A percentile compares a stretch with the other conserved stretches of the same genome.
These are phyloP conservation scores for Dendrophyllia cribrosa DNA, from an alignment of 64 coral and sea anemone genomes.

Conservation along the genomic window DNA sequence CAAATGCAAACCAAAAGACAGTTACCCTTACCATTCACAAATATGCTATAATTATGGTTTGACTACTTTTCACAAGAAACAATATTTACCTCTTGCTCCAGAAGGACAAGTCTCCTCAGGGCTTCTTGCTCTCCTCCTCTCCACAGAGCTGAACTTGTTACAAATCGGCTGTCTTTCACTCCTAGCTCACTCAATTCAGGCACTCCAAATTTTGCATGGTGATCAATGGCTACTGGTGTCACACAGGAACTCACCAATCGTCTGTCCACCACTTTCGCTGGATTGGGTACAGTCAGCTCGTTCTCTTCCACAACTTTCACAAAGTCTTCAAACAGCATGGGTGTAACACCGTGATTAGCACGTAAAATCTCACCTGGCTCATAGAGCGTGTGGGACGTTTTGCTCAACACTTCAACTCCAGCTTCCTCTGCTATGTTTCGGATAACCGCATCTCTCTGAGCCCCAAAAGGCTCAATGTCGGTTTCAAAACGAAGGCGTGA, in stretches of 20 bases:
- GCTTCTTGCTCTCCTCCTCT: slow-evolving; percentile 61
- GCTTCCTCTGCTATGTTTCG: slow-evolving; percentile 43
- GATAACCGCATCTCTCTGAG: slow-evolving; percentile 49
- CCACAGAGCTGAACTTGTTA: slow-evolving; percentile 4
- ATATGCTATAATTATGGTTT: not conserved
- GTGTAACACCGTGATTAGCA: not conserved
- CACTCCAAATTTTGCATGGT: not conserved
- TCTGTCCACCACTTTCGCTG: slow-evolving; percentile 34
- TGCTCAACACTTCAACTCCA: slow-evolving; percentile 59
- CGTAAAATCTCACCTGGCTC: slow-evolving; percentile 59
- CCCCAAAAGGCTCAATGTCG: slow-evolving; percentile 70
- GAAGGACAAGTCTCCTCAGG: slow-evolving; percentile 1
- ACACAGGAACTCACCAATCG: not conserved
- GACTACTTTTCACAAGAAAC: not conserved
- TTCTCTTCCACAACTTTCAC: not conserved
- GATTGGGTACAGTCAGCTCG: not conserved
- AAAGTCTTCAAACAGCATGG: slow-evolving; percentile 39
- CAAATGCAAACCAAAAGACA: not conserved
- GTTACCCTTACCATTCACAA: not conserved
- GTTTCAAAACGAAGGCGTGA: slow-evolving; percentile 62
- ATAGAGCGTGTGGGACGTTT: slow-evolving; percentile 63
- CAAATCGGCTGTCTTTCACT: slow-evolving; percentile 29
- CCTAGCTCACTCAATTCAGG: slow-evolving; percentile 48
- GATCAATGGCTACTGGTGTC: slow-evolving; percentile 9
- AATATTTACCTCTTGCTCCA: slow-evolving; percentile 7